phyloP scores from a whole-genome alignment of 37 sponge, comb jelly and placozoan genomes.

The Spongilla lacustris region DNA sequence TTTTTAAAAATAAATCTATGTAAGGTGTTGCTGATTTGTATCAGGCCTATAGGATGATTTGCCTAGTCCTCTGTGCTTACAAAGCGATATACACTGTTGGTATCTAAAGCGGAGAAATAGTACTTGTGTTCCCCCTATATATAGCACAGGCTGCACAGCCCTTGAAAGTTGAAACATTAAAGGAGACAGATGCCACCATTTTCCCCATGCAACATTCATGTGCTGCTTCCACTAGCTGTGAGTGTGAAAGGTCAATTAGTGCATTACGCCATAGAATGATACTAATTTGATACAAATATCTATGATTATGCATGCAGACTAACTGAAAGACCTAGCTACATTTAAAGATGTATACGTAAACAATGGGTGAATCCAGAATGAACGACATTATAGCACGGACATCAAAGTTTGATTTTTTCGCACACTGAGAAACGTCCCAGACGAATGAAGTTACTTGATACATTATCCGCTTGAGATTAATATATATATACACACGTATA shows the following conservation, averaged over 20 bases:
- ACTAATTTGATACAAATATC: too few species aligned
- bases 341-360: too few species aligned
- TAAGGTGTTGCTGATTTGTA: constrained; percentile 22
- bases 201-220: constrained; percentile 40
- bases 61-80: constrained; percentile 2
- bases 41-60: constrained; percentile 30
- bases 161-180: constrained; percentile 11
- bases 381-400: constrained; percentile 31
- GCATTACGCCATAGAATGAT: too few species aligned
- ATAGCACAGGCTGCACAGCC: too few species aligned
- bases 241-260: constrained; percentile 39
- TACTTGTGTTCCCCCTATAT: constrained; percentile 21
- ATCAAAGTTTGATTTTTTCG: constrained; percentile 29
- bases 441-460: constrained; percentile 8
- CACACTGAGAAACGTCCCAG: constrained; percentile 21
- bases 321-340: constrained; percentile 51
- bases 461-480: too few species aligned
- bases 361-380: constrained; percentile 41
- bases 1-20: background rate
- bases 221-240: constrained; percentile 27
- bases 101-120: constrained; percentile 4
- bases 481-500: too few species aligned
- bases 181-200: background rate
- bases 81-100: constrained; percentile 53
- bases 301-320: too few species aligned